Evolutionary conservation across 2,113 vertebrate species (phyloP), one percentile per base, ranked within the genome.

Genomic region (Dicaeum eximium): DNA sequence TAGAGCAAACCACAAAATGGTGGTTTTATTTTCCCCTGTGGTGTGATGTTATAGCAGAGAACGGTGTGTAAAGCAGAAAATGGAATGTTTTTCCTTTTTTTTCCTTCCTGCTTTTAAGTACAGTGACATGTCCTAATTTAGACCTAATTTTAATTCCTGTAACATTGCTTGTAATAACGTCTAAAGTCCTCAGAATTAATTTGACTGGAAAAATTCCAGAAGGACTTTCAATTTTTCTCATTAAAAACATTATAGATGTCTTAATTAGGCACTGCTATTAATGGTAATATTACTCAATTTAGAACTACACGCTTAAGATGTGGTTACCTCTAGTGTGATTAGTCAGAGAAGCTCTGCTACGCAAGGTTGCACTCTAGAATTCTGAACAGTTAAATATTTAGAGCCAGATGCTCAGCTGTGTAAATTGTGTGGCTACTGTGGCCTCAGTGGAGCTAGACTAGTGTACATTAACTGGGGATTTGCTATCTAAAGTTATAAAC

Each of bases 241-340:
- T 98, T 98, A 98, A 98, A 98, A 98, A 86, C 96, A 97, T 98
- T 97, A 97, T 96, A 97, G 96, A 98, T 97, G 97, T 98, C 98
- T 98, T 98, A 98, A 98, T 98, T 98, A 97, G 96, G 92, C 91
- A 51, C 92, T 96, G 96, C 96, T 97, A 97, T 97, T 98, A 97
- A 97, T 97, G 97, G 95, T 93, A 97, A 97, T 97, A 98, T 96
- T 94, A 71, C 96, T 97, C 96, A 96, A 94, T 97, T 97, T 97
- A 97, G 96, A 97, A 83, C 90, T 72, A 93, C 96, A 90, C 93
- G 96, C 96, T 98, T 97, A 98, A 97, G 97, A 97, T 90, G 95
- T 97, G 79, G 89, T 97, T 97, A 97, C 97, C 97, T 96, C 92
- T 90, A 92, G 95, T 56, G 4, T 92, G 96, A 97, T 97, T 97